Conservation (phyloP, 2,888 invertebrate genomes). For the Auanema sp. region DNA sequence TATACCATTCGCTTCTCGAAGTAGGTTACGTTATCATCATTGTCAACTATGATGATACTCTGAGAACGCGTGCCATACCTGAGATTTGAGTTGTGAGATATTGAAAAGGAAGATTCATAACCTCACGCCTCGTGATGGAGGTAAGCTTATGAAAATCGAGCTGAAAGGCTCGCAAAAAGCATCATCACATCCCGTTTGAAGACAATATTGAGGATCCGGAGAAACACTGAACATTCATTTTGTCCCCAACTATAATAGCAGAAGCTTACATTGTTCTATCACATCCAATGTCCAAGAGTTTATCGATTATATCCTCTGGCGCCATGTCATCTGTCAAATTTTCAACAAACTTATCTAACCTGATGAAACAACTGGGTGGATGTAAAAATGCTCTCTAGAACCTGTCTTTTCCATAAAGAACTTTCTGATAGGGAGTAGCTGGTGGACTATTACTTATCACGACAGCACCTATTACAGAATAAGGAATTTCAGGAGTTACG, state of each 20-base stretch:
- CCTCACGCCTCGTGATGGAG: conserved; percentile 19
- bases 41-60: conserved; percentile 41
- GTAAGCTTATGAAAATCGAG: conserved; percentile 44
- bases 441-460: conserved; percentile 48
- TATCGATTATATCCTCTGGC: conserved; percentile 21
- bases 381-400: conserved; percentile 1
- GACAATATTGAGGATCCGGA: conserved; percentile 43
- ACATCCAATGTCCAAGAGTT: conserved; percentile 33
- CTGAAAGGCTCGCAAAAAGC: conserved; percentile 30
- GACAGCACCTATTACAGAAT: conserved; percentile 17
- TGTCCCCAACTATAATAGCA: not conserved
- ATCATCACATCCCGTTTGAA: conserved; percentile 36
- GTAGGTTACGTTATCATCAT: conserved; percentile 34
- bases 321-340: conserved; percentile 16
- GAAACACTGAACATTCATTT: conserved; percentile 27
- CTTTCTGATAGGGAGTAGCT: conserved; percentile 43
- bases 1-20: conserved; percentile 32
- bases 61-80: conserved; percentile 42
- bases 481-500: not conserved
- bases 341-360: conserved; percentile 10
- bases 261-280: conserved; percentile 20
- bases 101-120: too few relatives aligned
- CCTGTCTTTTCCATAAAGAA: conserved; percentile 30
- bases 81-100: too few relatives aligned
- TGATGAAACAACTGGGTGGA: not conserved